phyloP scores from a whole-genome alignment of 1,140 invertebrate species.

The Drosophila serrata region DNA sequence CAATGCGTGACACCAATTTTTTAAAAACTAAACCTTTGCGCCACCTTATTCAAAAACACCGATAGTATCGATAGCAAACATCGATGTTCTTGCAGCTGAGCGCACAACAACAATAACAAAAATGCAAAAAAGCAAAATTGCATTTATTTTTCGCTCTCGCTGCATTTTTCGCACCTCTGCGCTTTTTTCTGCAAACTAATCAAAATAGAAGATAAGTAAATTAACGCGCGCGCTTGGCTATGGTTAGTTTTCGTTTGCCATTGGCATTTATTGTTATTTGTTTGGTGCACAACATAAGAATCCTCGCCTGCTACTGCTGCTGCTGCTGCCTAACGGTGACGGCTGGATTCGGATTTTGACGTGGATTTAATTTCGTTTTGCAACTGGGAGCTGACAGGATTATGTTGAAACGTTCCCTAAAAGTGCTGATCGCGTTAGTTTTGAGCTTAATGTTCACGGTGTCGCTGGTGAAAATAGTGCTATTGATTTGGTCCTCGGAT shows the following conservation, averaged over 20 bases:
- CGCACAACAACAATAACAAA: background rate
- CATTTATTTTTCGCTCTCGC: conserved; percentile 42
- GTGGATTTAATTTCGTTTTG: conserved; percentile 8
- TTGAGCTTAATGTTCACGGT: conserved; percentile 85
- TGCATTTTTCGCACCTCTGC: conserved; percentile 24
- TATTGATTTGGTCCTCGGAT: conserved; percentile 79
- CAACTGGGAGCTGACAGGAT: conserved; percentile 30
- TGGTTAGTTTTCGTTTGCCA: conserved; percentile 22
- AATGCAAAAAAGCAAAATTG: conserved; percentile 15
- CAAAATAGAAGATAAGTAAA: conserved; percentile 2
- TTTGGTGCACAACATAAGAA: conserved; percentile 16
- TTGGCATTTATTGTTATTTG: background rate
- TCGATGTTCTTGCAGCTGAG: conserved; percentile 1
- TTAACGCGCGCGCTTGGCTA: conserved; percentile 27
- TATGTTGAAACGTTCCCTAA: conserved; percentile 80
- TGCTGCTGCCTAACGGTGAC: conserved; percentile 16
- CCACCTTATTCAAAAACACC: background rate
- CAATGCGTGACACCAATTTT: background rate
- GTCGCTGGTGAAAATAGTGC: conserved; percentile 79
- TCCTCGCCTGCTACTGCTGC: conserved; percentile 3
- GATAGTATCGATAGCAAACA: background rate
- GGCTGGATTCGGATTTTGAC: conserved; percentile 2
- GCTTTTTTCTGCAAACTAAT: conserved; percentile 8
- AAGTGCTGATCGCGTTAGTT: conserved; percentile 74
- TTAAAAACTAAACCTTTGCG: background rate